These are phyloP conservation scores for Pediacus dermestoides DNA, from an alignment of 2,888 invertebrate species.

Conservation along the genomic window DNA sequence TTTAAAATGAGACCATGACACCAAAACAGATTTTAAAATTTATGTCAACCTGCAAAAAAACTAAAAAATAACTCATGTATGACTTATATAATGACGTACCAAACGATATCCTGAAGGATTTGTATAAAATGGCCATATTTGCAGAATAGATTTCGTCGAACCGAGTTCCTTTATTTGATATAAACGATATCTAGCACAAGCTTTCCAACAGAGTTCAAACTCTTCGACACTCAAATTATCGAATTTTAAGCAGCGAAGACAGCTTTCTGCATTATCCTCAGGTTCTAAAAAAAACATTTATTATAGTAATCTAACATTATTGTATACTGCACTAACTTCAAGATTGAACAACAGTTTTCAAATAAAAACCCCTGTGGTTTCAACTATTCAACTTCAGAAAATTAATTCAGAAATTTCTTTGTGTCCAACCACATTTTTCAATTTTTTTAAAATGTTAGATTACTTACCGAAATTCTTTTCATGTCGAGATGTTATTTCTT, in stretches of 20 bases:
- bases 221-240: slow-evolving; percentile 5
- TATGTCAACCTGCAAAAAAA: neutral
- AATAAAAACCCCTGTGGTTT: no score
- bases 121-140: slow-evolving; percentile 4
- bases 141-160: neutral
- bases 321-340: no score
- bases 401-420: no score
- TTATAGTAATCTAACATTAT: no score
- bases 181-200: neutral
- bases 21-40: neutral
- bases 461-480: no score
- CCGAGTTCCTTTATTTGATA: neutral
- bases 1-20: neutral
- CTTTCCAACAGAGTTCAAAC: slow-evolving; percentile 4
- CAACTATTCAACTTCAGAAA: no score
- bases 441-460: no score
- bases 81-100: neutral
- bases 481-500: no score
- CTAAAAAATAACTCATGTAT: neutral
- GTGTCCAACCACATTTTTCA: no score
- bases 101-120: slow-evolving; percentile 6
- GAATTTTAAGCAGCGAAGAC: slow-evolving; percentile 1
- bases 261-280: slow-evolving; percentile 2
- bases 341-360: no score
- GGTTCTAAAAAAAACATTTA: slow-evolving; percentile 1